phyloP scores from a whole-genome alignment of 1,140 invertebrate genomes.

The Drosophila pandora region DNA sequence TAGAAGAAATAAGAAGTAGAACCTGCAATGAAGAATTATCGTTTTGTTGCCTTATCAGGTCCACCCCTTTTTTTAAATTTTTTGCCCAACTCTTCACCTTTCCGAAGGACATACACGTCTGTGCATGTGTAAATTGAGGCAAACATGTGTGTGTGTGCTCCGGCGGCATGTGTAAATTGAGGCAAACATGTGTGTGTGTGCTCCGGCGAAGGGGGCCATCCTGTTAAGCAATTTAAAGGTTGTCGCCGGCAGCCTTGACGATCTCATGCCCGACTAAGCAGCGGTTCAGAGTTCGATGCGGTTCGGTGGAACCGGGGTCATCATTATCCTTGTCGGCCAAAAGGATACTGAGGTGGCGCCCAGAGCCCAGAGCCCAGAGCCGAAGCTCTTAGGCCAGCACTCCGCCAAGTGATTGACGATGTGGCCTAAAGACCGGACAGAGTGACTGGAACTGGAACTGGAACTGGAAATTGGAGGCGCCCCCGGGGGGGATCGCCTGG shows the following conservation, averaged over 20 bases:
- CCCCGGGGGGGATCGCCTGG: conserved; percentile 14
- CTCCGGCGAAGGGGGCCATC: conserved; percentile 25
- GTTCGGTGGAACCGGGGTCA: conserved; percentile 26
- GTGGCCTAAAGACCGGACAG: conserved; percentile 26
- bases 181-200: neutral
- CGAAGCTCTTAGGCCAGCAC: neutral
- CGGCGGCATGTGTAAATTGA: neutral
- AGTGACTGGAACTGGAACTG: neutral
- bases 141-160: conserved; percentile 2
- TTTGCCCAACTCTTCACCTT: neutral
- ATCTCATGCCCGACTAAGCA: conserved; percentile 75
- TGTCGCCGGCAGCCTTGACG: conserved; percentile 72
- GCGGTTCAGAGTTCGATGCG: conserved; percentile 48
- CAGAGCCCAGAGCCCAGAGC: conserved; percentile 7
- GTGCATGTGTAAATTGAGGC: neutral
- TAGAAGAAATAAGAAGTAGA: no score
- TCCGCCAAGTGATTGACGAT: conserved; percentile 68
- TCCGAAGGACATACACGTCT: neutral
- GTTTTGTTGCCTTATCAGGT: no score
- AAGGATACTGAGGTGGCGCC: conserved; percentile 15
- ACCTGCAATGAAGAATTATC: no score
- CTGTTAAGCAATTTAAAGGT: conserved; percentile 71
- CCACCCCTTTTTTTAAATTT: neutral
- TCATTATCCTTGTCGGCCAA: conserved; percentile 46
- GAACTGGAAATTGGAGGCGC: neutral